Evolutionary conservation across 2,113 vertebrate genomes (phyloP).

Genomic region (Poeciliopsis prolifica): DNA sequence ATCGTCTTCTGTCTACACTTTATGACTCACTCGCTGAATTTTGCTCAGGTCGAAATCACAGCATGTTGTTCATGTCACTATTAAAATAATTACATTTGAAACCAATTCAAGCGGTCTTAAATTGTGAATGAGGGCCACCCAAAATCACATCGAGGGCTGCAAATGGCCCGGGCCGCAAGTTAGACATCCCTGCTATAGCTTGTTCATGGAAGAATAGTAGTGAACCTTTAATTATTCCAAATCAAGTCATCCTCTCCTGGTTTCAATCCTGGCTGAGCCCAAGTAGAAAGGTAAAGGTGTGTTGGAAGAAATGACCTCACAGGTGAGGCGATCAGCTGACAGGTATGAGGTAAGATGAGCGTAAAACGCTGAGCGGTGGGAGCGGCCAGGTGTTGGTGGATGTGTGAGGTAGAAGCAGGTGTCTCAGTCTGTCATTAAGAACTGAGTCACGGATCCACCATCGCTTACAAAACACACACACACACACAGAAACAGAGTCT

Average conservation of each 20-base stretch:
- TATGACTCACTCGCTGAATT: too few species aligned
- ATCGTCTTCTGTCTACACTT: too few species aligned
- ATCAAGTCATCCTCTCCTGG: neutral
- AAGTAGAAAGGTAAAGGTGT: neutral
- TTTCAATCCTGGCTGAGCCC: neutral
- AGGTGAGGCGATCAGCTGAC: conserved; percentile 50
- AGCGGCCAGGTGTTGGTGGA: conserved; percentile 51
- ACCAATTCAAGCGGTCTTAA: too few species aligned
- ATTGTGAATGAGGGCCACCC: too few species aligned
- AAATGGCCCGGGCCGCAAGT: too few species aligned
- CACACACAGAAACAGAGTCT: conserved; percentile 21
- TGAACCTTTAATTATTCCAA: neutral
- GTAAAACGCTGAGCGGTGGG: conserved; percentile 38
- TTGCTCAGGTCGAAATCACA: too few species aligned
- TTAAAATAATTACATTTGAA: too few species aligned
- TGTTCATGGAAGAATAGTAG: too few species aligned
- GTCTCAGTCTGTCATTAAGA: conserved; percentile 70
- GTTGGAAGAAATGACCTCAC: conserved; percentile 41
- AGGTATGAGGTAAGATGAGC: conserved; percentile 27
- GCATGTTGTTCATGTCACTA: too few species aligned
- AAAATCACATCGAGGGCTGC: too few species aligned
- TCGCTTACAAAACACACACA: neutral
- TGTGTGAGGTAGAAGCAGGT: conserved; percentile 56
- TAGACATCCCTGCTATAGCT: too few species aligned
- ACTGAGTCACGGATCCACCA: conserved; percentile 60